Percentiles rank a stretch among this genome's conserved stretches.
Evolutionary conservation across 2,113 vertebrate species (phyloP).

Genomic region (Setophaga kirtlandii): DNA sequence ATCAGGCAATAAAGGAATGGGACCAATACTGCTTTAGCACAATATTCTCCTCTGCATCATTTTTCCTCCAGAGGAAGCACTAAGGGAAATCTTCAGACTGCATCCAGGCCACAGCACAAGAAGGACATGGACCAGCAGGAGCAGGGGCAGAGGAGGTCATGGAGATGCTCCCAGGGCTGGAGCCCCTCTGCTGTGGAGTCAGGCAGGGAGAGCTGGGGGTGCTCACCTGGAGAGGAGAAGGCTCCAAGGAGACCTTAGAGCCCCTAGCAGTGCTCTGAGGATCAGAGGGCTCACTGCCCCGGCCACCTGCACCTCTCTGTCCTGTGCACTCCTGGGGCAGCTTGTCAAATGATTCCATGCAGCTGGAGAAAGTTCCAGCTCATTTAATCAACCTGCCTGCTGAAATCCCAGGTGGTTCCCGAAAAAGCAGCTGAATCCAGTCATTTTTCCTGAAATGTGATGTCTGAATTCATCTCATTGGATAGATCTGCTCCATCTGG

Average conservation of each 20-base stretch:
- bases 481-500: not conserved
- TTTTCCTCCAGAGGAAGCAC: not conserved
- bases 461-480: not conserved
- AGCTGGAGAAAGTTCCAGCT: not conserved
- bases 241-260: not conserved
- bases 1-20: not conserved
- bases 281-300: not conserved
- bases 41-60: not conserved
- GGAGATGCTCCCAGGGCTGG: not conserved
- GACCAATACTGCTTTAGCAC: not conserved
- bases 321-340: not conserved
- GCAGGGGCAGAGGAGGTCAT: not conserved
- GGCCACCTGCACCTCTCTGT: not conserved
- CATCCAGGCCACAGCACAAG: not conserved
- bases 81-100: not conserved
- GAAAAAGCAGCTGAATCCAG: not conserved
- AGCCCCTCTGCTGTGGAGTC: not conserved
- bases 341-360: not conserved
- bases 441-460: fast-evolving
- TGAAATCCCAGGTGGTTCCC: not conserved
- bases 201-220: not conserved
- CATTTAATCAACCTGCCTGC: not conserved
- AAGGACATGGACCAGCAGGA: fast-evolving
- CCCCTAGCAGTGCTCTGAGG: not conserved
- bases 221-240: not conserved